Evolutionary conservation across 1,140 invertebrate genomes (phyloP).

Genomic region (Ceratina australensis): DNA sequence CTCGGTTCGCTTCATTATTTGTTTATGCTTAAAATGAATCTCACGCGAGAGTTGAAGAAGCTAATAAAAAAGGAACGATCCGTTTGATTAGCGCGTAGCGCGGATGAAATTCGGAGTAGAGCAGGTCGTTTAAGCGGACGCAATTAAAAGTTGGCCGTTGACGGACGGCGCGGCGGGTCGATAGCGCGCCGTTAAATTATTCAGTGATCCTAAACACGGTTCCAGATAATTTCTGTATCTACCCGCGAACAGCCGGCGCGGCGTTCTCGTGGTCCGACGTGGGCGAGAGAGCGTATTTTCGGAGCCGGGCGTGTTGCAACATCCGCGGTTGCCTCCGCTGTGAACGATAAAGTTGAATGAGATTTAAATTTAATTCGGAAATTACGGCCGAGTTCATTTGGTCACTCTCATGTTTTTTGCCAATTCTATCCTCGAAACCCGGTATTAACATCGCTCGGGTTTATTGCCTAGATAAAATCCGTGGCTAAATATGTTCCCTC

Average conservation of each 20-base stretch:
- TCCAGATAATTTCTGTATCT: slow-evolving; percentile 26
- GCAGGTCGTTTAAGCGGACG: background rate
- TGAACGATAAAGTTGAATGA: slow-evolving; percentile 44
- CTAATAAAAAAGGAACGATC: too few species aligned
- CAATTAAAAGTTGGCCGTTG: slow-evolving; percentile 22
- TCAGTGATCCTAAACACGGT: slow-evolving; percentile 19
- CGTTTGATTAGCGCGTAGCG: too few species aligned
- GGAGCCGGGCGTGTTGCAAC: slow-evolving; percentile 29
- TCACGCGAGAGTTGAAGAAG: too few species aligned
- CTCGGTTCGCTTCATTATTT: too few species aligned
- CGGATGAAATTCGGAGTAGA: background rate
- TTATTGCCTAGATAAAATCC: background rate
- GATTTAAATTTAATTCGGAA: slow-evolving; percentile 42
- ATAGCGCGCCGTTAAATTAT: slow-evolving; percentile 14
- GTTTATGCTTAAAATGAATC: too few species aligned
- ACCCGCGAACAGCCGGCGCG: slow-evolving; percentile 13
- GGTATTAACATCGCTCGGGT: background rate
- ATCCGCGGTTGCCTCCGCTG: slow-evolving; percentile 2
- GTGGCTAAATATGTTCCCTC: too few species aligned
- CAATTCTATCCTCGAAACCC: background rate
- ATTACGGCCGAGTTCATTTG: slow-evolving; percentile 28
- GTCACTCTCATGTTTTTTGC: slow-evolving; percentile 2
- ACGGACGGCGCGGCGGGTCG: background rate
- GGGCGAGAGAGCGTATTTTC: slow-evolving; percentile 41
- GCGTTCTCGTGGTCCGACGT: slow-evolving; percentile 14